Evolutionary conservation across 2,797 vertebrate genomes (phyloP), one percentile per base, ranked within the genome.

Genomic region (Sebastolobus altivelis): DNA sequence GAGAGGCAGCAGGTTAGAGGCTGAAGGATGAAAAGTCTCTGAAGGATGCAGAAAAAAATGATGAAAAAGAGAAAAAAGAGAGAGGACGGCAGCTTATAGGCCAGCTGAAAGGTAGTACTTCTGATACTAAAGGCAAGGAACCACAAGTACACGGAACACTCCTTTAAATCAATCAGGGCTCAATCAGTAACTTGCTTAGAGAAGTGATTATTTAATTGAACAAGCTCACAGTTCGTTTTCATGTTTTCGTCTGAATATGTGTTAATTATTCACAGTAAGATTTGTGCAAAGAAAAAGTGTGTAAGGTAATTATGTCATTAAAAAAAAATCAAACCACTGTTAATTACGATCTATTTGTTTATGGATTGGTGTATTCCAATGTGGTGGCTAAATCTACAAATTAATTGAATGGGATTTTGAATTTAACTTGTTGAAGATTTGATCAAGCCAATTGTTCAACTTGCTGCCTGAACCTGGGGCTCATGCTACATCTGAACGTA

Each of bases 21-120:
- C 87, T 85, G 87, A 86, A 87, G 92, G 77, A 87, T 78, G 85
- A 75, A 89, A 91, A 85, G 76, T 81, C 83, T 87, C 94, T 93
- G 92, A 88, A 77, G 81, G 83, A 81, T 73, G 90, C 46, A 82
- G 18, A 61, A 58, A 84, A 72, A 79, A 69, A 81, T 65, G 67
- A 78, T 79, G 91, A 0, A 78, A 72, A 81, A 56, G 68, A 80
- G 72, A 67, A 70, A 33, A 77, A 13, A 73, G 43, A 70, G 27
- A 43, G 60, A 75, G 37, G 61, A 77, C 10, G 38, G 72, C 46
- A 84, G 83, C 63, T 68, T 25, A 55, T 9, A 81, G 58, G 46
- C 35, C 22, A 59, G 29, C 66, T 61, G 31, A 75, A 5, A 25
- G 20, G 16, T n/a, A 31, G 29, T n/a, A 25, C n/a, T 40, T 65